Conservation (phyloP, 2,888 invertebrate species). For the Andrena minutula region DNA sequence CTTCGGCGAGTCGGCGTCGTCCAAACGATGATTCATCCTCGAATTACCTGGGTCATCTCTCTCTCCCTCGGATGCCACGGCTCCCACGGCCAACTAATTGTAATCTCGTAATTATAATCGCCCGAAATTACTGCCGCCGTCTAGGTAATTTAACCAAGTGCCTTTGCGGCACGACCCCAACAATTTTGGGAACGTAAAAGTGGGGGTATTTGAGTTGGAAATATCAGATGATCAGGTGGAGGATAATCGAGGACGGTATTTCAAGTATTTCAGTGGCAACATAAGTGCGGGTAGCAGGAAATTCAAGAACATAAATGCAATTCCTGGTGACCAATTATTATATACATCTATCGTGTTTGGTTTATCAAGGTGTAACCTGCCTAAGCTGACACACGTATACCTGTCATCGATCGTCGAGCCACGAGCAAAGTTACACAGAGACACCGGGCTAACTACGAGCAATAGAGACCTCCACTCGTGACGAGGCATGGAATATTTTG, state of each 20-base stretch:
- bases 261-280: slow-evolving; percentile 6
- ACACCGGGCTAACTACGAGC: slow-evolving; percentile 4
- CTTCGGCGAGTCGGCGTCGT: slow-evolving; percentile 49
- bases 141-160: slow-evolving; percentile 55
- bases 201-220: background rate
- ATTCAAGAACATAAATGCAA: background rate
- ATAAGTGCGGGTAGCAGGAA: no score
- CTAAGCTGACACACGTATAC: slow-evolving; percentile 20
- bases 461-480: background rate
- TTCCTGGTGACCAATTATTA: slow-evolving; percentile 40
- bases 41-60: slow-evolving; percentile 44
- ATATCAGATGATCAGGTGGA: background rate
- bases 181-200: background rate
- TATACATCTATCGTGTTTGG: slow-evolving; percentile 11
- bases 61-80: slow-evolving; percentile 31
- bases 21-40: slow-evolving; percentile 59
- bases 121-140: slow-evolving; percentile 54
- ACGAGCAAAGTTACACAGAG: slow-evolving; percentile 25
- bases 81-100: slow-evolving; percentile 55
- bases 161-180: slow-evolving; percentile 8
- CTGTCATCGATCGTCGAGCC: slow-evolving; percentile 47
- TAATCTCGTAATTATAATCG: slow-evolving; percentile 69
- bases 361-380: slow-evolving; percentile 42
- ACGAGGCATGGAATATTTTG: slow-evolving; percentile 18
- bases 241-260: slow-evolving; percentile 1